Evolutionary conservation across 2,797 vertebrate species (phyloP).

Genomic region (Spinus olivaceus): DNA sequence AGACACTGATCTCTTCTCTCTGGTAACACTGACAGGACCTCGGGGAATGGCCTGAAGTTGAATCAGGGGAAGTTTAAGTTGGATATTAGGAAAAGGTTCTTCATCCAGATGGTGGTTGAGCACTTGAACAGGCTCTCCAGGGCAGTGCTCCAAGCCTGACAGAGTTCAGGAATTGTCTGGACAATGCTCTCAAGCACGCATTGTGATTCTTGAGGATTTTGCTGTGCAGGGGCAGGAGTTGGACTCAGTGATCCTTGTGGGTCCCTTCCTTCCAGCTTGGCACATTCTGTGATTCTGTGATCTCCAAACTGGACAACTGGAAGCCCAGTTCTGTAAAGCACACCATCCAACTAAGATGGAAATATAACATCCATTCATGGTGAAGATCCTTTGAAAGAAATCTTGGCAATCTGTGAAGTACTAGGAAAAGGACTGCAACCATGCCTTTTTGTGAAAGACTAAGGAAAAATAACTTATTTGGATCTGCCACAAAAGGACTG

Average conservation of each 20-base stretch:
- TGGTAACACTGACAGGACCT: neutral
- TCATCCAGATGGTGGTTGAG: neutral
- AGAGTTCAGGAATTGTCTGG: neutral
- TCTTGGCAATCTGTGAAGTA: neutral
- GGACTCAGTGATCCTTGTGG: neutral
- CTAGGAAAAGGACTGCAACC: neutral
- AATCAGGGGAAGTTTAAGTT: neutral
- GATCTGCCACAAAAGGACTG: neutral
- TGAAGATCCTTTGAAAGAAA: neutral
- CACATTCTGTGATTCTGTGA: neutral
- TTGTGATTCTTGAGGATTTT: neutral
- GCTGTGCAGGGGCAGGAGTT: neutral
- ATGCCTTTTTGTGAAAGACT: neutral
- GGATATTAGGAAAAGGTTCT: neutral
- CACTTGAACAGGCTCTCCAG: neutral
- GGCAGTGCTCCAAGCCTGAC: neutral
- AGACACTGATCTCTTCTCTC: neutral
- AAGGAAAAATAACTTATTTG: neutral
- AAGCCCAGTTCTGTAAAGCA: neutral
- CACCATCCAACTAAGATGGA: neutral
- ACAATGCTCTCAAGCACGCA: accelerated
- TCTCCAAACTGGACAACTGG: neutral
- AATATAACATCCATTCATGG: neutral
- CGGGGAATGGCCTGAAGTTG: neutral
- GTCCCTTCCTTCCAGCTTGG: neutral